phyloP scores from a whole-genome alignment of 2,888 invertebrate genomes.

The Blera fallax region DNA sequence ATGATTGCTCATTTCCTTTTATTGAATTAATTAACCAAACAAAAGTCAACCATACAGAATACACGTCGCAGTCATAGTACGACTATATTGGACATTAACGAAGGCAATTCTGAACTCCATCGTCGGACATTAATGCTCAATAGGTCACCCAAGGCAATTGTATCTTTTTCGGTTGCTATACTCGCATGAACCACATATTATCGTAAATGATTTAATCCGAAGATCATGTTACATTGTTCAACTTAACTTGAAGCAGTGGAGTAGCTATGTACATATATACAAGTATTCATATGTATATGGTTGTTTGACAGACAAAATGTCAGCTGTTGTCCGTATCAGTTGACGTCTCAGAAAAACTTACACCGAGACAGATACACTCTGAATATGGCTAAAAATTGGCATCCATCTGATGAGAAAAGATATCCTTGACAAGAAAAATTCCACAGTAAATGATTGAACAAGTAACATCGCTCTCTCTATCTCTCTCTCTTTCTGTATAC shows the following conservation, averaged over 20 bases:
- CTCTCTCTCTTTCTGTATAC: neutral
- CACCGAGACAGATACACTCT: neutral
- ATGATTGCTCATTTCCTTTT: constrained; percentile 69
- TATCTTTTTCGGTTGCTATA: constrained; percentile 44
- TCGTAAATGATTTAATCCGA: constrained; percentile 46
- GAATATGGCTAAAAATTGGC: neutral
- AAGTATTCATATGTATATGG: no score
- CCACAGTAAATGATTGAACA: constrained; percentile 53
- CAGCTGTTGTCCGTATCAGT: constrained; percentile 48
- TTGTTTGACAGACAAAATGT: constrained; percentile 42
- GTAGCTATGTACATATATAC: neutral
- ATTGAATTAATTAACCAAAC: constrained; percentile 70
- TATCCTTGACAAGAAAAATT: constrained; percentile 45
- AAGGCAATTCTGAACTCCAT: constrained; percentile 41
- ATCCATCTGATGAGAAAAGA: constrained; percentile 1
- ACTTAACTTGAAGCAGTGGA: constrained; percentile 8
- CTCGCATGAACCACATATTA: constrained; percentile 25
- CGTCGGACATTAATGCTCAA: constrained; percentile 44
- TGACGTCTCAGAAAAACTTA: neutral
- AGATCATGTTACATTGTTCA: constrained; percentile 57
- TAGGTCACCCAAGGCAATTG: constrained; percentile 61
- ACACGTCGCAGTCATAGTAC: constrained; percentile 9
- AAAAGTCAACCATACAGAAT: constrained; percentile 53
- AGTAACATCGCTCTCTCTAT: constrained; percentile 8
- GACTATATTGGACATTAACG: constrained; percentile 39